Conservation (phyloP, 2,888 invertebrate genomes). For the Leucoma salicis region DNA sequence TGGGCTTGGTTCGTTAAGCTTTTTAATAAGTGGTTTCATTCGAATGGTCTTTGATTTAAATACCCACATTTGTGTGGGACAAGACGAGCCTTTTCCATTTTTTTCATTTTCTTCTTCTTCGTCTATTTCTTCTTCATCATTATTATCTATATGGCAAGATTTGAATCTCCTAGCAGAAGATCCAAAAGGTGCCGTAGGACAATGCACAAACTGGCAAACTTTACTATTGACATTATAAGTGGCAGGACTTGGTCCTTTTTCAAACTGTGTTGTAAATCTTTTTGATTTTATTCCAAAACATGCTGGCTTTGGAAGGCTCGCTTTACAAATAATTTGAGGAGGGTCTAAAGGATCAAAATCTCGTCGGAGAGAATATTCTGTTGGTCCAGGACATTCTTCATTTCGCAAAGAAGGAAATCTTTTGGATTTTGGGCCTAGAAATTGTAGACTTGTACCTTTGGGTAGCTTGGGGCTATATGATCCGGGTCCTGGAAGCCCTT, state of each 20-base stretch:
- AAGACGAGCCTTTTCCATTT: slow-evolving; percentile 13
- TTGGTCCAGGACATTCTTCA: slow-evolving; percentile 53
- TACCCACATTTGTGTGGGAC: slow-evolving; percentile 49
- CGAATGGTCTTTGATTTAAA: slow-evolving; percentile 62
- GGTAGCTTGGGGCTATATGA: slow-evolving; percentile 49
- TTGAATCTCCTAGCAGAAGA: slow-evolving; percentile 53
- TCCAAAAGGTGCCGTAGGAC: slow-evolving; percentile 54
- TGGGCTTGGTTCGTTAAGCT: slow-evolving; percentile 46
- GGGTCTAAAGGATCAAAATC: slow-evolving; percentile 49
- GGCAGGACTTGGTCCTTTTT: slow-evolving; percentile 60
- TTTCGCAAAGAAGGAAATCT: slow-evolving; percentile 41
- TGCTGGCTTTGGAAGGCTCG: slow-evolving; percentile 46
- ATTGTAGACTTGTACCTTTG: slow-evolving; percentile 41
- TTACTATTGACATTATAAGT: slow-evolving; percentile 41
- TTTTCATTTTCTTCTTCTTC: slow-evolving; percentile 12
- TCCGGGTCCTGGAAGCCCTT: slow-evolving; percentile 58
- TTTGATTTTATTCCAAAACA: slow-evolving; percentile 56
- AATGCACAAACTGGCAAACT: slow-evolving; percentile 39
- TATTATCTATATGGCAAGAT: slow-evolving; percentile 20
- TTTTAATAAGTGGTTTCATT: slow-evolving; percentile 48
- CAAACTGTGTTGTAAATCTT: slow-evolving; percentile 48
- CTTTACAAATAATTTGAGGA: slow-evolving; percentile 41
- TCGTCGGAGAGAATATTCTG: slow-evolving; percentile 52
- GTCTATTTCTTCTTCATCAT: slow-evolving; percentile 23
- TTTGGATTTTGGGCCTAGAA: slow-evolving; percentile 49